These are phyloP conservation scores for Linyphia triangularis DNA, from an alignment of 2,888 invertebrate genomes.

Conservation along the genomic window DNA sequence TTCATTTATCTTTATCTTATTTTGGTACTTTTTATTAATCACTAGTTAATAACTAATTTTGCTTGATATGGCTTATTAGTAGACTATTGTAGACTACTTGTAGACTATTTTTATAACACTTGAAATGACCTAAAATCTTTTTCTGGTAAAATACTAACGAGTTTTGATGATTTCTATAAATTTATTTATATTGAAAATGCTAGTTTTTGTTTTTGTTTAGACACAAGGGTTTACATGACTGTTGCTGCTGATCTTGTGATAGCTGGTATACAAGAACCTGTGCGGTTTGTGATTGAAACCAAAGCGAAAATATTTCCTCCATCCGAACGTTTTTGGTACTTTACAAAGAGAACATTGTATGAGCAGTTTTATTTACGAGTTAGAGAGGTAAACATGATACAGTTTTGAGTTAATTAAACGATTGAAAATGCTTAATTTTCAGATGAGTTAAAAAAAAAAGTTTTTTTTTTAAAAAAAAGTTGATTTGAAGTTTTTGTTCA, in stretches of 20 bases:
- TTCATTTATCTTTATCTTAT: too few species aligned
- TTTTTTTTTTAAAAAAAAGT: not conserved
- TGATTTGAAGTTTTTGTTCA: too few species aligned
- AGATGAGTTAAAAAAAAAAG: not conserved
- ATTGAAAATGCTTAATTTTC: too few species aligned
- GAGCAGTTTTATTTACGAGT: constrained; percentile 95
- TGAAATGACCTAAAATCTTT: too few species aligned
- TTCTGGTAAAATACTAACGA: not conserved
- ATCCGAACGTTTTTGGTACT: constrained; percentile 96
- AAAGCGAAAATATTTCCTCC: constrained; percentile 93
- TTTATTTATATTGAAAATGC: not conserved
- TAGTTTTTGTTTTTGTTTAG: constrained; percentile 77
- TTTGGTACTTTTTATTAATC: too few species aligned
- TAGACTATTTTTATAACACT: too few species aligned
- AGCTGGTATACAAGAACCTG: constrained; percentile 92
- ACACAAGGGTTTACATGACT: constrained; percentile 89
- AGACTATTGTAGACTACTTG: too few species aligned
- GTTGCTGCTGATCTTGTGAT: constrained; percentile 97
- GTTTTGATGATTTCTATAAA: not conserved
- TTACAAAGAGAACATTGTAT: constrained; percentile 88
- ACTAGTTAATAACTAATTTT: too few species aligned
- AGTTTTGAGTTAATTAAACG: too few species aligned
- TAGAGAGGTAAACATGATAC: constrained; percentile 85
- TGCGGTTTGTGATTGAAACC: constrained; percentile 94
- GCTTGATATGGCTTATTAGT: too few species aligned